Base-by-base conservation (phyloP, 2,113 vertebrate genomes). In the Catagonus wagneri region DNA sequence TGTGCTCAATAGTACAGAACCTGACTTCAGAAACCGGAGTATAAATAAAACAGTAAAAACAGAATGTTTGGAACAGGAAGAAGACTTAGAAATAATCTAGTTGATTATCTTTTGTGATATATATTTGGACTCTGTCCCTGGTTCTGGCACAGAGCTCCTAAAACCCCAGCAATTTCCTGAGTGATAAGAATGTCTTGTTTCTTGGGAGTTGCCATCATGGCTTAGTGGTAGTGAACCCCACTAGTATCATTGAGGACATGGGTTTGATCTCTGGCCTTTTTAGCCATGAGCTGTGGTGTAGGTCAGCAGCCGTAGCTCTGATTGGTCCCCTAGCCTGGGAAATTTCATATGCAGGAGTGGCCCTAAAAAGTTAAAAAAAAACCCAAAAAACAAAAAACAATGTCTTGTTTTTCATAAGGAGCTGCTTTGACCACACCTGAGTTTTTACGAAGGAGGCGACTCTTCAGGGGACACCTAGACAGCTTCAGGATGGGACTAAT, bases 391-490 rank as follows among this genome's bases (percentile, higher is more conserved):
- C 4, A 44, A 44, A 44, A 44, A 34, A 2, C 11, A 69, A 2
- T 60, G 8, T 54, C 11, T 71, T 69, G 3, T 65, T 79, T 66
- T 61, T 86, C 13, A 61, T 68, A 58, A 79, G 29, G n/a, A 93
- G 36, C 27, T 15, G 9, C 16, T 69, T 50, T 25, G 27, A 71
- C 17, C 14, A 20, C 75, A 56, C 27, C n/a, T 25, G 36, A 81
- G 25, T 78, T 95, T 91, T 60, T 39, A 23, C 29, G 66, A 58
- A 20, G 50, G 10, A 61, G 19, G 0, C 76, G 16, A 84, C 25
- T n/a, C 58, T 89, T 56, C 0, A 0, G 13, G 10, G 29, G 0
- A 13, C 1, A 29, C 4, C 16, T 23, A 25, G 0, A 11, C 19
- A 85, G 12, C 6, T 71, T 90, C 11, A 76, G 36, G 54, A 72